Conservation (phyloP, 2,797 vertebrate genomes). For the Cheracebus regulus region DNA sequence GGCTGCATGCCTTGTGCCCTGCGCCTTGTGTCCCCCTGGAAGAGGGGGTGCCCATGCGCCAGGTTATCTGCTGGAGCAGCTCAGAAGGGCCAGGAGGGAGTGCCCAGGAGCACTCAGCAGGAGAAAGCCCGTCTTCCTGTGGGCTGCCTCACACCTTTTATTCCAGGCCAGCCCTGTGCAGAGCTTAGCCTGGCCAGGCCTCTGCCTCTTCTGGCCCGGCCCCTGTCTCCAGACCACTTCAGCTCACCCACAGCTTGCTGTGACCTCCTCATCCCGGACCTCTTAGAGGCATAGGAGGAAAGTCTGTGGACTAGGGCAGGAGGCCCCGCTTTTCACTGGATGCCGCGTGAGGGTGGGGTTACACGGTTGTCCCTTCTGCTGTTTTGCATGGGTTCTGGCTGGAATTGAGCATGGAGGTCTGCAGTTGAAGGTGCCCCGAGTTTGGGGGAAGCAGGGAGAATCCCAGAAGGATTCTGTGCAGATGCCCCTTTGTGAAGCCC, state of each 20-base stretch:
- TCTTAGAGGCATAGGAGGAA: neutral
- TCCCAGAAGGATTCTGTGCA: neutral
- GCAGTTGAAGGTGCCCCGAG: neutral
- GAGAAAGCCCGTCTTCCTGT: neutral
- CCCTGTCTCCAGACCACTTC: neutral
- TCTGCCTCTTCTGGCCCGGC: neutral
- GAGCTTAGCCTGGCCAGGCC: neutral
- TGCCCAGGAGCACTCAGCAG: neutral
- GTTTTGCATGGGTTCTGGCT: neutral
- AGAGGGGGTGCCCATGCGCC: neutral
- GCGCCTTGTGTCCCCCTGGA: neutral
- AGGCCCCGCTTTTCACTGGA: neutral
- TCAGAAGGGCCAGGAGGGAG: neutral
- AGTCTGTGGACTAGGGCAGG: neutral
- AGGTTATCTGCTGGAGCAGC: neutral
- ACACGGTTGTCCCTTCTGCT: neutral
- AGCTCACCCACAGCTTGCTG: neutral
- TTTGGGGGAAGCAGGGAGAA: neutral
- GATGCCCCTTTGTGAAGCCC: neutral
- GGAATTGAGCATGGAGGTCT: neutral
- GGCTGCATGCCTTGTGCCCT: accelerated
- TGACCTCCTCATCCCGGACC: neutral
- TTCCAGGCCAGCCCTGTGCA: neutral
- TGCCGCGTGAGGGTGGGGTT: neutral
- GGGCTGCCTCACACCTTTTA: neutral